These are phyloP conservation scores for Mormyrus lacerda DNA, from an alignment of 2,113 vertebrate species.

Conservation along the genomic window DNA sequence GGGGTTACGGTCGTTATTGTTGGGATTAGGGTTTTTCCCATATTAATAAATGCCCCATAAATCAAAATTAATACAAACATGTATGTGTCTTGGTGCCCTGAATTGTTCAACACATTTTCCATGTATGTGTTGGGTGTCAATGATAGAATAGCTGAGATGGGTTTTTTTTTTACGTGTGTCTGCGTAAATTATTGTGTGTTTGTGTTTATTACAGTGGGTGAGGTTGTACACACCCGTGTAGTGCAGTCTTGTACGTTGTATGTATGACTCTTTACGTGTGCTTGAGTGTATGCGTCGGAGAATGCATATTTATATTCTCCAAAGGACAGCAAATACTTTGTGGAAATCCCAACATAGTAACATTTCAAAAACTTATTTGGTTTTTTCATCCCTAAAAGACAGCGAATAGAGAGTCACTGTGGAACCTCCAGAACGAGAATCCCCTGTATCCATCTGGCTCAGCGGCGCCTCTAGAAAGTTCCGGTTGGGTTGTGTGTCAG, in stretches of 20 bases:
- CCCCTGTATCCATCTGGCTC: not conserved
- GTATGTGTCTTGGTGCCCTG: not conserved
- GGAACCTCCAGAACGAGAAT: not conserved
- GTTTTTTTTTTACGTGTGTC: not conserved
- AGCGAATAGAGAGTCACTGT: not conserved
- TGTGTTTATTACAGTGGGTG: not conserved
- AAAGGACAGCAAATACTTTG: not conserved
- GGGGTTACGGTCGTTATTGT: not conserved
- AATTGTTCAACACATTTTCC: not conserved
- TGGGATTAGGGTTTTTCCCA: not conserved
- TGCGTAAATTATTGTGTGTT: not conserved
- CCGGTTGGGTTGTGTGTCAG: not conserved
- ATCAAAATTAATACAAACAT: not conserved
- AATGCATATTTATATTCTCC: not conserved
- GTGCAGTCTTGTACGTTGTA: too few relatives aligned
- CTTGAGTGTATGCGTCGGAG: not conserved
- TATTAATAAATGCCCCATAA: not conserved
- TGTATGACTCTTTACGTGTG: too few relatives aligned
- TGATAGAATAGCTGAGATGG: not conserved
- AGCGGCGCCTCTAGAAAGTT: not conserved
- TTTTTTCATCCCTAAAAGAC: not conserved
- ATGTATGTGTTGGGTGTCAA: not conserved
- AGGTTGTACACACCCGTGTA: not conserved
- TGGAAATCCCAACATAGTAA: not conserved
- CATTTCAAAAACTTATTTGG: not conserved